phyloP scores from a whole-genome alignment of 2,113 vertebrate species.

The Antennarius striatus region DNA sequence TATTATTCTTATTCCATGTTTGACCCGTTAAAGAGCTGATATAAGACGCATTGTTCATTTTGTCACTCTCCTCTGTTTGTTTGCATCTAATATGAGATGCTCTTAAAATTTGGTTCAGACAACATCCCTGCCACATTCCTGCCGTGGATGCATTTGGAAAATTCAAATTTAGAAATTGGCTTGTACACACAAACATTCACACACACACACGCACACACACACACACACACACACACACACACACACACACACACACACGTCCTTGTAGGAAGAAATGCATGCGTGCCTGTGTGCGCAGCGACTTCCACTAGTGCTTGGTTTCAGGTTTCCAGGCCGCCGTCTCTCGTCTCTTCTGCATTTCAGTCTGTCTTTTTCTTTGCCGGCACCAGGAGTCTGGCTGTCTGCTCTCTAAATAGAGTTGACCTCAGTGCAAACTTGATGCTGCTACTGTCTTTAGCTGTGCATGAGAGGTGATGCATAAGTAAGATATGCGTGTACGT shows the following conservation, averaged over 20 bases:
- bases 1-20: too few species aligned
- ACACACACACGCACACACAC: conserved; percentile 14
- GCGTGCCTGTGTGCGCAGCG: conserved; percentile 50
- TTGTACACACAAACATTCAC: conserved; percentile 12
- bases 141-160: conserved; percentile 62
- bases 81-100: too few species aligned
- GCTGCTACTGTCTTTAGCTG: conserved; percentile 65
- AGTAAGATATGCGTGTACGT: conserved; percentile 1
- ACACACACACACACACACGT: conserved; percentile 12
- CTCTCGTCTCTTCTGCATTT: conserved; percentile 46
- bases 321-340: conserved; percentile 64
- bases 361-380: conserved; percentile 56
- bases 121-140: conserved; percentile 58
- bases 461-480: conserved; percentile 34
- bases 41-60: too few species aligned
- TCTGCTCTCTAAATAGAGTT: conserved; percentile 80
- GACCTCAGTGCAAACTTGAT: conserved; percentile 73
- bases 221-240: conserved; percentile 7
- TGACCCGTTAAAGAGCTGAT: too few species aligned
- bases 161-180: conserved; percentile 65
- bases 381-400: conserved; percentile 76
- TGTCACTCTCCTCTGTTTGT: too few species aligned
- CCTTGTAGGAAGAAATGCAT: conserved; percentile 38
- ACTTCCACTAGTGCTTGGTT: conserved; percentile 66
- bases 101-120: conserved; percentile 42